These are phyloP conservation scores for Tetraneura akinire DNA, from an alignment of 1,140 invertebrate genomes.

Conservation along the genomic window DNA sequence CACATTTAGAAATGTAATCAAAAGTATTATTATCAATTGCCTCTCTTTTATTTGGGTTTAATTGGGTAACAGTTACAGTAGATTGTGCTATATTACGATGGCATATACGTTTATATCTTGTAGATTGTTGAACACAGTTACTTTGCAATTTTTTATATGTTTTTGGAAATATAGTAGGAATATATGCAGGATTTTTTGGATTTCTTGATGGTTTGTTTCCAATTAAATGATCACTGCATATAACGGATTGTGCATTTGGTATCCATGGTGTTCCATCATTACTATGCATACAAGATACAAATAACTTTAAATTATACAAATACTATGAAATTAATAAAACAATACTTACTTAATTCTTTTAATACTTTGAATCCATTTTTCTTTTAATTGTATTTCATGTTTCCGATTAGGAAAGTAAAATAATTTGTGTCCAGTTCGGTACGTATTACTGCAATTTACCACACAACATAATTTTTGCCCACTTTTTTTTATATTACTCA, in stretches of 20 bases:
- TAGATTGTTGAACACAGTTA: background rate
- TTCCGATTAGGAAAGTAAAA: constrained; percentile 1
- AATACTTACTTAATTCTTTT: constrained; percentile 15
- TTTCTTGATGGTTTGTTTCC: background rate
- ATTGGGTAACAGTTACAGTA: background rate
- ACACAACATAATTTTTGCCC: background rate
- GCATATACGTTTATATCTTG: background rate
- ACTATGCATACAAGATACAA: too few relatives aligned
- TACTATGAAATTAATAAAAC: too few relatives aligned
- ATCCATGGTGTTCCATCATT: background rate
- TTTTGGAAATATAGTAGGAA: background rate
- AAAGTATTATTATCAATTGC: too few relatives aligned
- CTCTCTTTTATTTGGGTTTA: too few relatives aligned
- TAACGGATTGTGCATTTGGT: background rate
- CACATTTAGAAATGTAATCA: too few relatives aligned
- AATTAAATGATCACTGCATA: background rate
- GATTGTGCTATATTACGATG: background rate
- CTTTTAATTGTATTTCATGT: background rate
- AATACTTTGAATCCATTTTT: background rate
- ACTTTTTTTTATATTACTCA: background rate
- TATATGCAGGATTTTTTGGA: background rate
- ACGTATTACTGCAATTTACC: background rate
- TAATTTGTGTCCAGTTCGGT: background rate
- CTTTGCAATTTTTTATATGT: background rate
- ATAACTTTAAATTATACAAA: too few relatives aligned